Conservation (phyloP, 1,140 invertebrate species). For the Carposina sasakii region DNA sequence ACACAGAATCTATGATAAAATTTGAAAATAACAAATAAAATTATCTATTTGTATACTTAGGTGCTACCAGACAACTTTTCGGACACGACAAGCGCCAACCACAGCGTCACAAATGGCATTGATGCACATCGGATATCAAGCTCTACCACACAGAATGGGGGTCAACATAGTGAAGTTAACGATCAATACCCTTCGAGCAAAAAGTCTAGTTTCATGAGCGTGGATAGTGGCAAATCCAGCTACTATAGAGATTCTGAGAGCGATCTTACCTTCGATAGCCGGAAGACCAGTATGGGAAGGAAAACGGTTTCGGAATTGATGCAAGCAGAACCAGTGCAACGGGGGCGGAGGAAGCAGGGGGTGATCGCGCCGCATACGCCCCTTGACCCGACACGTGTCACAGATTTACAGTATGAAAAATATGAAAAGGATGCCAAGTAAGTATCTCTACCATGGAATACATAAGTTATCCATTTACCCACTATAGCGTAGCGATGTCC, state of each 20-base stretch:
- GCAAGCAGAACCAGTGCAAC: slow-evolving; percentile 37
- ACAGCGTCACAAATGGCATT: no score
- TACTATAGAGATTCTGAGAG: slow-evolving; percentile 36
- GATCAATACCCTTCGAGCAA: slow-evolving; percentile 44
- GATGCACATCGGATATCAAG: no score
- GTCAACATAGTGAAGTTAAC: no score
- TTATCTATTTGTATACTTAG: slow-evolving; percentile 22
- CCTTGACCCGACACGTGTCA: slow-evolving; percentile 31
- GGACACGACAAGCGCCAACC: no score
- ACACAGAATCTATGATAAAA: no score
- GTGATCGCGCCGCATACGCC: slow-evolving; percentile 51
- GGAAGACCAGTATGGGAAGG: slow-evolving; percentile 43
- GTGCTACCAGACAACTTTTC: neutral
- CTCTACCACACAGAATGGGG: no score
- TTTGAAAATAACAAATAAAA: slow-evolving; percentile 34
- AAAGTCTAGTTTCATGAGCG: slow-evolving; percentile 51
- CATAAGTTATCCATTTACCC: no score
- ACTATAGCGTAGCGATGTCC: no score
- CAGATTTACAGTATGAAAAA: slow-evolving; percentile 58
- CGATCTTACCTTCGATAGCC: slow-evolving; percentile 29
- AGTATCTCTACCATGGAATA: no score
- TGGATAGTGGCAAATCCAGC: slow-evolving; percentile 43
- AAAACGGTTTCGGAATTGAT: slow-evolving; percentile 54
- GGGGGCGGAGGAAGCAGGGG: slow-evolving; percentile 41
- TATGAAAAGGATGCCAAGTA: slow-evolving; percentile 63